Percentiles rank a stretch among this genome's conserved stretches.
These are phyloP conservation scores for Ooceraea biroi DNA, from an alignment of 1,140 invertebrate genomes.

Conservation along the genomic window DNA sequence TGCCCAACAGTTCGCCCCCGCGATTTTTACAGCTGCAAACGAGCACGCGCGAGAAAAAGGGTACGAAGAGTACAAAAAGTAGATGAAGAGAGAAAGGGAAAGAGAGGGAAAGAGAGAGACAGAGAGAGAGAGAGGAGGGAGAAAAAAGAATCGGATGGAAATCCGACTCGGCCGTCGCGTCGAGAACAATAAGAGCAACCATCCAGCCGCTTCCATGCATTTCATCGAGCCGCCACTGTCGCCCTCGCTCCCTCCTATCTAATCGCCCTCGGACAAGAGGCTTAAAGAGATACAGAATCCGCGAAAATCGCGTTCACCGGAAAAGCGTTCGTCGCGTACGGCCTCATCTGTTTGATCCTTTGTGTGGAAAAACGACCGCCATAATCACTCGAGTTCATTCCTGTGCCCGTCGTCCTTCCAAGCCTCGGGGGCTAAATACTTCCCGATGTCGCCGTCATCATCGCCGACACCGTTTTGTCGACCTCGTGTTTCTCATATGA, in stretches of 20 bases:
- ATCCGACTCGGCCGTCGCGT: constrained; percentile 70
- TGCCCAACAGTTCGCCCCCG: constrained; percentile 64
- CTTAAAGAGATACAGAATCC: constrained; percentile 58
- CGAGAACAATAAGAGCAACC: constrained; percentile 72
- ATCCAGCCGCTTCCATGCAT: constrained; percentile 53
- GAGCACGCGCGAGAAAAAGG: constrained; percentile 25
- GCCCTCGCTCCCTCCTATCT: not conserved
- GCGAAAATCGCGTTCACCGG: constrained; percentile 59
- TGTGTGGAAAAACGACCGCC: constrained; percentile 60
- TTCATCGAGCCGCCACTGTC: constrained; percentile 25
- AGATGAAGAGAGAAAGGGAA: constrained; percentile 8
- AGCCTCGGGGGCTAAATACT: constrained; percentile 41
- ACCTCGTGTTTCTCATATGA: constrained; percentile 25
- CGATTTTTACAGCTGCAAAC: constrained; percentile 72
- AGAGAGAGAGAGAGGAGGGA: not conserved
- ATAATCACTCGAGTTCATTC: constrained; percentile 56
- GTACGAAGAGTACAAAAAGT: constrained; percentile 13
- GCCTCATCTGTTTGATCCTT: constrained; percentile 54
- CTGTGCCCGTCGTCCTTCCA: not conserved
- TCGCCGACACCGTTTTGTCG: constrained; percentile 25
- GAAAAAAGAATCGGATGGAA: constrained; percentile 61
- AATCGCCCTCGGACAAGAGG: constrained; percentile 46
- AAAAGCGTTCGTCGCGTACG: constrained; percentile 38
- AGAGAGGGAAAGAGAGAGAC: constrained; percentile 39
- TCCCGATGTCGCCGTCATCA: constrained; percentile 40